Percentiles rank a stretch among this genome's conserved stretches.
Conservation (phyloP, 2,113 vertebrate genomes). For the Oncorhynchus masou region DNA sequence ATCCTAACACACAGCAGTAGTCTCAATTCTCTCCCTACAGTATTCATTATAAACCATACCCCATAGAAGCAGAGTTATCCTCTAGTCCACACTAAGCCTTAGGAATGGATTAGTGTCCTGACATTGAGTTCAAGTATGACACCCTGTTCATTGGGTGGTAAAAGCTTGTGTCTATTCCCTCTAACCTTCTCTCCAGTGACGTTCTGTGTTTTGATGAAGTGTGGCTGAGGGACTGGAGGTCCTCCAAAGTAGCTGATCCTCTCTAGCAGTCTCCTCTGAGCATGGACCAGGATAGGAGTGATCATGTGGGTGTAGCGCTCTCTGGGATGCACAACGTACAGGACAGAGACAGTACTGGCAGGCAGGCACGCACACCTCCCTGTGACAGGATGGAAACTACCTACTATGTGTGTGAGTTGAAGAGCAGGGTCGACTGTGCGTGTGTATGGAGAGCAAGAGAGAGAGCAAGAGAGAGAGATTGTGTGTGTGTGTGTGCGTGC, state of each 20-base stretch:
- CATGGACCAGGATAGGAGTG: conserved; percentile 82
- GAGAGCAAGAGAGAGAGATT: background rate
- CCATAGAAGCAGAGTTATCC: no score
- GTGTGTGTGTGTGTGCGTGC: background rate
- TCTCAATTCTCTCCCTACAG: no score
- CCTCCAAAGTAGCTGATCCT: conserved; percentile 67
- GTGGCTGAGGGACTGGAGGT: conserved; percentile 66
- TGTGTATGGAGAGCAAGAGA: background rate
- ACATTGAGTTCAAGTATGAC: no score
- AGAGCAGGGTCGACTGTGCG: conserved; percentile 12
- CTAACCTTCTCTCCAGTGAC: conserved; percentile 74
- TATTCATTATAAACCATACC: no score
- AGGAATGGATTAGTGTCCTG: no score
- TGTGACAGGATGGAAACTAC: background rate
- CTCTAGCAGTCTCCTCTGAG: conserved; percentile 83
- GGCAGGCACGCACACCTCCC: background rate
- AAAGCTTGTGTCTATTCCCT: background rate
- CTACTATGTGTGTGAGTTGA: conserved; percentile 3
- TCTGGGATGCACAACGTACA: conserved; percentile 59
- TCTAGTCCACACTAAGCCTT: no score
- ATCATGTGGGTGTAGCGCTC: conserved; percentile 83
- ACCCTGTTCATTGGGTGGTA: no score
- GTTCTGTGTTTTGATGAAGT: conserved; percentile 65
- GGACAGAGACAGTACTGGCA: background rate
- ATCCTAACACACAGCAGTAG: no score